A percentile compares a stretch with the other conserved stretches of the same genome.
These are phyloP conservation scores for Drosophila littoralis DNA, from an alignment of 1,140 invertebrate genomes.

Conservation along the genomic window DNA sequence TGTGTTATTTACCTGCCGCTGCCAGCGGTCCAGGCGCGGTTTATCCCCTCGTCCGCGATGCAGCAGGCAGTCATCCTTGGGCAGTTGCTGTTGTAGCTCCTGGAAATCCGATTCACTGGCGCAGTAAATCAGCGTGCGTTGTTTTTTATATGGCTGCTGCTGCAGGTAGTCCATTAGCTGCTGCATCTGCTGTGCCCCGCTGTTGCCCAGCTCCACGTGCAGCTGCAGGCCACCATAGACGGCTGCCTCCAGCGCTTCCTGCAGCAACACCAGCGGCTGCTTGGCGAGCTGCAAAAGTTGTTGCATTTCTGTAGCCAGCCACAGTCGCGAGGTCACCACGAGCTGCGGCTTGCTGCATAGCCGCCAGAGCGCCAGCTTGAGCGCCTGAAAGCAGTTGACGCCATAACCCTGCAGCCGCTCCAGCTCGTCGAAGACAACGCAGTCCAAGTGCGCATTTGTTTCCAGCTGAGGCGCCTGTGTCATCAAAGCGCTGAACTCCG, in stretches of 20 bases:
- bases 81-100: background rate
- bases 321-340: constrained; percentile 9
- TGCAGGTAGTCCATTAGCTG: constrained; percentile 11
- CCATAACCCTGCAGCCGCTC: constrained; percentile 11
- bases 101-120: background rate
- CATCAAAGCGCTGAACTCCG: background rate
- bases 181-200: constrained; percentile 8
- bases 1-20: constrained; percentile 14
- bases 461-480: background rate
- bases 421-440: constrained; percentile 13
- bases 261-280: constrained; percentile 10
- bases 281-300: constrained; percentile 3
- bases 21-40: constrained; percentile 15
- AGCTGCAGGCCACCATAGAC: constrained; percentile 15
- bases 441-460: background rate
- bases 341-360: background rate
- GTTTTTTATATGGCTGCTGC: background rate
- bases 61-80: constrained; percentile 1
- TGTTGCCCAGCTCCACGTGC: background rate
- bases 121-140: constrained; percentile 22
- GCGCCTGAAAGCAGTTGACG: constrained; percentile 4
- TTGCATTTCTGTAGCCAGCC: background rate
- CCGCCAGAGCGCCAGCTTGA: background rate
- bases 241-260: constrained; percentile 24
- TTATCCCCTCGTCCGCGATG: constrained; percentile 27